phyloP scores from a whole-genome alignment of 2,113 vertebrate species.

The Odontesthes bonariensis region DNA sequence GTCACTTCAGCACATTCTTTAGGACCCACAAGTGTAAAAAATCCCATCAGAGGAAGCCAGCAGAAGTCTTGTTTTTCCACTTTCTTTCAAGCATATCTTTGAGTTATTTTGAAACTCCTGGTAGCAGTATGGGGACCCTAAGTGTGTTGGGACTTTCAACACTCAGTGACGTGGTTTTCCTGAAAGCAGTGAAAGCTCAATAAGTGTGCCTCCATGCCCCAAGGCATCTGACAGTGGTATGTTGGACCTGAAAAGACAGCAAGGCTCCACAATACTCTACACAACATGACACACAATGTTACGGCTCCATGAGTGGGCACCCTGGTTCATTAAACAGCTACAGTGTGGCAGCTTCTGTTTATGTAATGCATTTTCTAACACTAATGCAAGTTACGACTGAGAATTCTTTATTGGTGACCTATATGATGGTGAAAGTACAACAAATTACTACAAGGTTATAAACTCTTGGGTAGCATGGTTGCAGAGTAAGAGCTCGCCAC shows the following conservation, averaged over 20 bases:
- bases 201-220: conserved; percentile 36
- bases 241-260: conserved; percentile 31
- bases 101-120: conserved; percentile 18
- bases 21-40: conserved; percentile 53
- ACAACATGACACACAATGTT: conserved; percentile 48
- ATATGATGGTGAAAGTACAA: neutral
- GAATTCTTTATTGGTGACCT: conserved; percentile 5
- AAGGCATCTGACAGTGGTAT: conserved; percentile 49
- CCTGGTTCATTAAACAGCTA: conserved; percentile 5
- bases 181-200: conserved; percentile 38
- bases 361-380: neutral
- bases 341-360: conserved; percentile 9
- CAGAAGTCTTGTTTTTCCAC: conserved; percentile 13
- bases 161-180: conserved; percentile 13
- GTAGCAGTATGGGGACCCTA: conserved; percentile 4
- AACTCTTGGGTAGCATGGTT: neutral
- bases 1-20: conserved; percentile 38
- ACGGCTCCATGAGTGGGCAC: neutral
- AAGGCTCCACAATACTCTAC: conserved; percentile 42
- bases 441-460: neutral
- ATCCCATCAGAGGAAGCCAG: conserved; percentile 57
- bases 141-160: conserved; percentile 29
- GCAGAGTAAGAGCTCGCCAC: neutral
- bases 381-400: neutral
- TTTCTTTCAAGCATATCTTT: conserved; percentile 24